phyloP scores from a whole-genome alignment of 2,797 vertebrate species.

The Spinus olivaceus region DNA sequence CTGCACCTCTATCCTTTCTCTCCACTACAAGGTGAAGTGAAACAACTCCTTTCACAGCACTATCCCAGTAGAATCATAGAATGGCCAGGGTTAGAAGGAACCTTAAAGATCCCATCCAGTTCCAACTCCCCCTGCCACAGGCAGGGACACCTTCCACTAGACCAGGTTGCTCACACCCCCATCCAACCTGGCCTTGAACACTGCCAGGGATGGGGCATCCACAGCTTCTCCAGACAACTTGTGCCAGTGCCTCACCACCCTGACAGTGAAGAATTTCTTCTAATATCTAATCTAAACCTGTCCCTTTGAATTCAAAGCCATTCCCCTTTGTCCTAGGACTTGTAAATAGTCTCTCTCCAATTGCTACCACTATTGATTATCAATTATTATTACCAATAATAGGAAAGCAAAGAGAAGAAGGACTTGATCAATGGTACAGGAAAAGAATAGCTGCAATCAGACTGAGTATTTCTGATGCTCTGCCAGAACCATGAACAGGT shows the following conservation, averaged over 20 bases:
- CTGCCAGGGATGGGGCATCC: not conserved
- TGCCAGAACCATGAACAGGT: not conserved
- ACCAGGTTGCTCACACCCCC: not conserved
- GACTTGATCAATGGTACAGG: not conserved
- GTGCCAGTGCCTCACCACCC: not conserved
- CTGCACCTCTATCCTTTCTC: not conserved
- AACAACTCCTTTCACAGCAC: not conserved
- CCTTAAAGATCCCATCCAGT: not conserved
- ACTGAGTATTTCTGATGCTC: not conserved
- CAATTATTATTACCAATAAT: not conserved
- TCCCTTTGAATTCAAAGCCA: not conserved
- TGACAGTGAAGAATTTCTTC: not conserved
- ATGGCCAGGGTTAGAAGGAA: not conserved
- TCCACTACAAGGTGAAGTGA: not conserved
- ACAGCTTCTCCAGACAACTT: not conserved
- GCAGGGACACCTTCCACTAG: not conserved
- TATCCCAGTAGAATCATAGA: not conserved
- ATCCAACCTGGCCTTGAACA: not conserved
- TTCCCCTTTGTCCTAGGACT: not conserved
- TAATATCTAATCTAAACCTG: not conserved
- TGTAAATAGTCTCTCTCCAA: not conserved
- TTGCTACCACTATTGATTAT: not conserved
- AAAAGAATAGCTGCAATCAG: not conserved
- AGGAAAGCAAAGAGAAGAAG: not conserved
- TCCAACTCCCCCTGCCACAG: fast-evolving